Conservation (phyloP, 23 tunicate species). For the Oikopleura vanhoeffeni region DNA sequence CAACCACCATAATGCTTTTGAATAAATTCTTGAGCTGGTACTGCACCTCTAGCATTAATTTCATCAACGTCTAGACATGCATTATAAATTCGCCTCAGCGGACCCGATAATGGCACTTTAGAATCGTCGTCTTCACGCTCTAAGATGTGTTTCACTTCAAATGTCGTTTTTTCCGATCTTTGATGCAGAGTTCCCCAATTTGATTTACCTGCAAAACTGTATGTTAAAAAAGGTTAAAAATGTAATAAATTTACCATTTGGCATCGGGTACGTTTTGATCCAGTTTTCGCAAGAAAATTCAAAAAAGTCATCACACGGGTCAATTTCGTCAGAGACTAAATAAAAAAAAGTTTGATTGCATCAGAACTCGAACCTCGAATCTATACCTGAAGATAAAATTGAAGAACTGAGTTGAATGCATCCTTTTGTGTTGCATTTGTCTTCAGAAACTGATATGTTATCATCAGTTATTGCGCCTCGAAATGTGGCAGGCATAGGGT, state of each 20-base stretch:
- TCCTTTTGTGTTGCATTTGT: background rate
- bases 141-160: background rate
- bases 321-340: background rate
- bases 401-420: background rate
- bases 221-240: too few relatives aligned
- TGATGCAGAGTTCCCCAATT: background rate
- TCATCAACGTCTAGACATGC: background rate
- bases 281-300: background rate
- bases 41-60: background rate
- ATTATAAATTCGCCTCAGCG: background rate
- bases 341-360: too few relatives aligned
- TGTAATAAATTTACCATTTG: background rate
- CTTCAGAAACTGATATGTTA: too few relatives aligned
- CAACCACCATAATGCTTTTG: background rate
- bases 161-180: background rate
- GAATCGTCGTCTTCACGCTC: background rate
- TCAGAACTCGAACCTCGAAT: too few relatives aligned
- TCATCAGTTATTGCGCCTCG: too few relatives aligned
- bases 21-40: background rate
- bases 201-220: background rate
- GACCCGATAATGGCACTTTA: background rate
- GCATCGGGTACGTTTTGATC: slow-evolving; percentile 8
- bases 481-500: too few relatives aligned
- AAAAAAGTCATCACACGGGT: slow-evolving; percentile 13
- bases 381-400: background rate